phyloP scores from a whole-genome alignment of 2,113 vertebrate genomes.

The Psittacus erithacus region DNA sequence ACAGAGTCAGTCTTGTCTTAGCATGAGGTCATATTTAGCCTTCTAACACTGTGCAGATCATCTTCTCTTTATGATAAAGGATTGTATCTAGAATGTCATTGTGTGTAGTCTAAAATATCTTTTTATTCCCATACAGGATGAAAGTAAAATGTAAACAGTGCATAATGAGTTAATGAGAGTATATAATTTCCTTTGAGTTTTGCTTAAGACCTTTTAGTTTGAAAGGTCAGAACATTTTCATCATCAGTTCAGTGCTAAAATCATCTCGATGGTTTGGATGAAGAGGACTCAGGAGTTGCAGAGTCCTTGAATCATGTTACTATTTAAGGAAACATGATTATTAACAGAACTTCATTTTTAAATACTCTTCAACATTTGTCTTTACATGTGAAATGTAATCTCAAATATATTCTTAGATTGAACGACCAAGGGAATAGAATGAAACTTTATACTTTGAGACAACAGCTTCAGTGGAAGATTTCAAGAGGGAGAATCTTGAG shows the following conservation, averaged over 20 bases:
- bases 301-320: not conserved
- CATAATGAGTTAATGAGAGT: not conserved
- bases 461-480: not conserved
- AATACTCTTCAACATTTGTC: not conserved
- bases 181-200: not conserved
- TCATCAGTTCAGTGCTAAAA: not conserved
- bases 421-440: not conserved
- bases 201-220: not conserved
- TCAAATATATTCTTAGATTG: not conserved
- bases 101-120: not conserved
- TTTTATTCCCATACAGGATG: not conserved
- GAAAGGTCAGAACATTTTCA: not conserved
- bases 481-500: not conserved
- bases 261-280: not conserved
- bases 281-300: not conserved
- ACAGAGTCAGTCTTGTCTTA: not conserved
- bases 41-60: not conserved
- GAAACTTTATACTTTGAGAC: not conserved
- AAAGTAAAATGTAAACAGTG: not conserved
- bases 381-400: not conserved
- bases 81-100: not conserved
- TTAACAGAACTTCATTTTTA: not conserved
- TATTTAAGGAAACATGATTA: not conserved
- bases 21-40: not conserved
- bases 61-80: not conserved